Evolutionary conservation across 2,797 vertebrate genomes (phyloP), one percentile per base, ranked within the genome.

Genomic region (Epinephelus coioides): DNA sequence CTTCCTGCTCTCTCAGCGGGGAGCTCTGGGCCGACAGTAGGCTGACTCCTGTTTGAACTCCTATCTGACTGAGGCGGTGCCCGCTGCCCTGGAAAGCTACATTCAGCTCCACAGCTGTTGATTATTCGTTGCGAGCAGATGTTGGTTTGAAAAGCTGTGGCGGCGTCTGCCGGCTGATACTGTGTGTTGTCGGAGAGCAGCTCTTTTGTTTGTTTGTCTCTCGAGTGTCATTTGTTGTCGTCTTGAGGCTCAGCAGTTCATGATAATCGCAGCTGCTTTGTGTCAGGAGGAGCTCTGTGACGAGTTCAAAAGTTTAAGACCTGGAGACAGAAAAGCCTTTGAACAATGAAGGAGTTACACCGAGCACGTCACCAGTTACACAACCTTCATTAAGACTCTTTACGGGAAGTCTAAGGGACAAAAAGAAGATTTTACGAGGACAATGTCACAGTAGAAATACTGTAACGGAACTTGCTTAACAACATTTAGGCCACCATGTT

Each of bases 31-130:
- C 21, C 30, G 5, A 55, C 61, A 5, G 34, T 9, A 2, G 63
- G 57, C 51, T 61, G 56, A 63, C 60, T 81, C 54, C 64, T 63
- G 34, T 79, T 62, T 84, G 51, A 82, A 81, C 76, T 51, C 47
- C 3, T 4, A 5, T 66, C 61, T 51, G 63, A 65, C 34, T 18
- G 66, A 56, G 43, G 30, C 2, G 13, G 1, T 27, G 2, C 51
- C n/a, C n/a, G 40, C 12, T 6, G 8, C 21, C 73, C 17, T 30
- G 1, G 1, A 9, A 18, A 30, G 50, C 56, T 62, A 34, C 61
- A 62, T 76, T 46, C 64, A 55, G 50, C 78, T 63, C 44, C 1
- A 27, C 44, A 53, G 73, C 71, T 63, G 51, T 38, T 65, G 43
- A 74, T 82, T 59, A 79, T 12, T 12, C 6, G 5, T 50, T 30